Conservation (phyloP, 2,113 vertebrate genomes). For the Gadus chalcogrammus region DNA sequence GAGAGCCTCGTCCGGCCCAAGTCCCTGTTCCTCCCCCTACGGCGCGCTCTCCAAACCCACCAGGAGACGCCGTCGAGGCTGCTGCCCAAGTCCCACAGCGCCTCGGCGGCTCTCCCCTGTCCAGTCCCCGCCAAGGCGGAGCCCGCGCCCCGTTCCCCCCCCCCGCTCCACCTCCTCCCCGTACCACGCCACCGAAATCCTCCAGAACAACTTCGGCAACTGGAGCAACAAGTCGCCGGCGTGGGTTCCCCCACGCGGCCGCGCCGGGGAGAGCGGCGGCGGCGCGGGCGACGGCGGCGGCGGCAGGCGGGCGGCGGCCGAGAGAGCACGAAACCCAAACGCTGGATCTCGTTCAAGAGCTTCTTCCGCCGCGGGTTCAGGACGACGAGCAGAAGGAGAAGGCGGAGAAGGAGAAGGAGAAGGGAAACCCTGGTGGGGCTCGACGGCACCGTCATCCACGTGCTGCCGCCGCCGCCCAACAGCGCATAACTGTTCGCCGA, state of each 20-base stretch:
- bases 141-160: constrained; percentile 86
- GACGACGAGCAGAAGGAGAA: constrained; percentile 87
- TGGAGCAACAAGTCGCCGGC: constrained; percentile 88
- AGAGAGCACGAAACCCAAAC: constrained; percentile 88
- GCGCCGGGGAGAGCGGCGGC: constrained; percentile 83
- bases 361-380: constrained; percentile 93
- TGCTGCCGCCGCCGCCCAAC: constrained; percentile 92
- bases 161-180: constrained; percentile 95
- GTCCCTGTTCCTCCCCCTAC: constrained; percentile 77
- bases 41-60: constrained; percentile 66
- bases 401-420: constrained; percentile 84
- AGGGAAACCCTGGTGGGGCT: constrained; percentile 90
- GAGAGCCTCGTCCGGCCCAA: constrained; percentile 78
- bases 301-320: constrained; percentile 68
- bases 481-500: constrained; percentile 94
- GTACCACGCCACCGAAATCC: constrained; percentile 87
- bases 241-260: constrained; percentile 69
- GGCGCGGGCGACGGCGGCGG: constrained; percentile 76
- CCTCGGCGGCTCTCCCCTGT: constrained; percentile 62
- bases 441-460: constrained; percentile 94
- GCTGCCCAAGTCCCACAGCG: constrained; percentile 76
- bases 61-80: constrained; percentile 72
- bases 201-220: constrained; percentile 92
- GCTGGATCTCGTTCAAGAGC: constrained; percentile 98
- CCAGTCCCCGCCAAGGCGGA: constrained; percentile 75